Base-by-base conservation (phyloP, 2,113 vertebrate genomes). In the Vombatus ursinus region DNA sequence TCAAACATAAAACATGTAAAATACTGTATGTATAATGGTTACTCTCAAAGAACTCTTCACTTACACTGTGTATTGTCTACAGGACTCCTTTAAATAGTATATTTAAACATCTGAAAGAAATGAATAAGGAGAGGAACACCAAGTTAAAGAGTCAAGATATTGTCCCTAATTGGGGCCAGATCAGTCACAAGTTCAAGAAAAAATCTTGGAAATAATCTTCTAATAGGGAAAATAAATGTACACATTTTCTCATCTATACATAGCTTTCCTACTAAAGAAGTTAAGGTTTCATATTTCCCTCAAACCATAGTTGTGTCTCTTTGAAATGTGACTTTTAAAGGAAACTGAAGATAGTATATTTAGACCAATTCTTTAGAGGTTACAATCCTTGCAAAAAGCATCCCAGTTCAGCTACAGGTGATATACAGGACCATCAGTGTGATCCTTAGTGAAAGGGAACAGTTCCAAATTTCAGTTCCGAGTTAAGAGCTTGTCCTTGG, bases 241-340 rank as follows among this genome's bases (percentile, higher is more conserved):
- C 2, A 37, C 44, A 84, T 19, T 84, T n/a, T 22, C 16, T 84
- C 19, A n/a, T n/a, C 12, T 77, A 19, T 8, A 84, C 31, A 44
- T 22, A 44, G 19, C 19, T 84, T 84, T 84, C 37, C 68, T 84
- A 44, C n/a, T n/a, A 44, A 84, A 44, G 68, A 84, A 84, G 6
- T n/a, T n/a, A 68, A 68, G 31, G 3, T 68, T 37, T 37, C 31
- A n/a, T 68, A 1, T 44, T 84, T 84, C 19, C 44, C 68, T 84
- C 37, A 68, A 91, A 90, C 25, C 52, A 25, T 8, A 7, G 1
- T 89, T 44, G 50, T 22, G 25, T 37, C 28, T 84, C 31, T 52
- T 49, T 50, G 31, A 92, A 44, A 49, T 52, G 52, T 90, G 16
- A 53, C 68, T 84, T 92, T 95, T n/a, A 95, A 54, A 96, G 48